Evolutionary conservation across 1,140 invertebrate species (phyloP).

Genomic region (Drosophila obscura): DNA sequence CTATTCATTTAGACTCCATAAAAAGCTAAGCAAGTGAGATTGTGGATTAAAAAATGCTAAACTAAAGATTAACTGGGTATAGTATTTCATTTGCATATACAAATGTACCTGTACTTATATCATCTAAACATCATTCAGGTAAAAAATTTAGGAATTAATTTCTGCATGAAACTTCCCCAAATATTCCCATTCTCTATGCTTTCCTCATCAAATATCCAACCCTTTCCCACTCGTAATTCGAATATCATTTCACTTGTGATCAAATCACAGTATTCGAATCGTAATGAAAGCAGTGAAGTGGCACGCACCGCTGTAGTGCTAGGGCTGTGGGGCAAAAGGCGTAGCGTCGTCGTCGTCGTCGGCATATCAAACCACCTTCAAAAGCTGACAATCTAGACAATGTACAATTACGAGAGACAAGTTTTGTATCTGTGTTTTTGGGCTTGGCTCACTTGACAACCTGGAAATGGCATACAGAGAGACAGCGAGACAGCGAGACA

Average conservation of each 20-base stretch:
- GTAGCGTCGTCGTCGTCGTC: conserved; percentile 45
- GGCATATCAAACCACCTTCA: conserved; percentile 72
- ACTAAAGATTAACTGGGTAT: too few relatives aligned
- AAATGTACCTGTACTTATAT: too few relatives aligned
- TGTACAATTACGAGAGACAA: conserved; percentile 75
- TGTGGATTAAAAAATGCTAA: too few relatives aligned
- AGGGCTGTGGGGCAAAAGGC: conserved; percentile 14
- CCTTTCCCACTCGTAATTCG: conserved; percentile 1
- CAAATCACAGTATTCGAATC: conserved; percentile 9
- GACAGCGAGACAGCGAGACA: neutral
- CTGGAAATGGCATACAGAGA: conserved; percentile 14
- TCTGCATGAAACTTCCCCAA: too few relatives aligned
- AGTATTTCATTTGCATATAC: too few relatives aligned
- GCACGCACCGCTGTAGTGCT: neutral
- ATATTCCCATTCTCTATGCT: too few relatives aligned
- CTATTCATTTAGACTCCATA: too few relatives aligned
- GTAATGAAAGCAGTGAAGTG: conserved; percentile 9
- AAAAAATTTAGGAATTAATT: too few relatives aligned
- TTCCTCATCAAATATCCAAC: too few relatives aligned
- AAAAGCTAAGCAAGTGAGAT: too few relatives aligned
- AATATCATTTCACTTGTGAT: neutral
- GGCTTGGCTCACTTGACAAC: conserved; percentile 62
- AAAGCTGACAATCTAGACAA: conserved; percentile 66
- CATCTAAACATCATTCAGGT: too few relatives aligned
- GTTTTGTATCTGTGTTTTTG: conserved; percentile 56